Conservation (phyloP, 1,140 invertebrate genomes). For the Cephus cinctus region DNA sequence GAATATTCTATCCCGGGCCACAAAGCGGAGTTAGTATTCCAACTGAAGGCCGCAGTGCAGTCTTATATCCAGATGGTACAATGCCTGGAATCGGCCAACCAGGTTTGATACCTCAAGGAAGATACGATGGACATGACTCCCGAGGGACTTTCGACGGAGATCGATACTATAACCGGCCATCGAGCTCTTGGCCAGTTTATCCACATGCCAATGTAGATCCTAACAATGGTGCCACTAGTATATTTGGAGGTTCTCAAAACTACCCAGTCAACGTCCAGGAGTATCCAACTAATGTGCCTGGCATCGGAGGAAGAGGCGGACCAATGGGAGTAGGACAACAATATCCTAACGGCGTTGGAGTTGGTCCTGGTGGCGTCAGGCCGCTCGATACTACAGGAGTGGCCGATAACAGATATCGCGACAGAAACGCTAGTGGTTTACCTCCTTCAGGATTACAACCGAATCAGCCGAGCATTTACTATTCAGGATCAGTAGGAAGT, state of each 20-base stretch:
- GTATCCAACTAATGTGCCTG: too few relatives aligned
- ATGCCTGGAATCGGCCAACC: not conserved
- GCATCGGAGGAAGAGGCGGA: constrained; percentile 3
- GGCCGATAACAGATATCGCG: not conserved
- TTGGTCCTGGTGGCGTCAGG: constrained; percentile 13
- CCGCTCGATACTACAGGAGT: not conserved
- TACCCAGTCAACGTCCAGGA: too few relatives aligned
- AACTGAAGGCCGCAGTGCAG: constrained; percentile 8
- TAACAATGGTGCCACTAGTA: constrained; percentile 4
- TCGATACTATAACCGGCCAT: not conserved
- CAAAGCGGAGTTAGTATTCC: constrained; percentile 2
- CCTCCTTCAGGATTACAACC: not conserved
- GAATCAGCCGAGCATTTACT: not conserved
- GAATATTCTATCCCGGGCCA: not conserved
- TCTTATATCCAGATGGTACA: not conserved
- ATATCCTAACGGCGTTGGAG: constrained; percentile 7
- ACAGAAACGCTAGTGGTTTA: not conserved
- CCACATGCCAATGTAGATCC: not conserved
- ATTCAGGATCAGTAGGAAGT: not conserved
- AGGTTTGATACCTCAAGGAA: too few relatives aligned
- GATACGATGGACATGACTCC: not conserved
- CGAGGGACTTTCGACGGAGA: not conserved
- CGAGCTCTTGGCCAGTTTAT: not conserved
- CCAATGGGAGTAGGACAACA: constrained; percentile 3
- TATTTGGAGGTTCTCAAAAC: constrained; percentile 1